phyloP scores from a whole-genome alignment of 2,797 vertebrate species.

The Anisognathus igniventris region DNA sequence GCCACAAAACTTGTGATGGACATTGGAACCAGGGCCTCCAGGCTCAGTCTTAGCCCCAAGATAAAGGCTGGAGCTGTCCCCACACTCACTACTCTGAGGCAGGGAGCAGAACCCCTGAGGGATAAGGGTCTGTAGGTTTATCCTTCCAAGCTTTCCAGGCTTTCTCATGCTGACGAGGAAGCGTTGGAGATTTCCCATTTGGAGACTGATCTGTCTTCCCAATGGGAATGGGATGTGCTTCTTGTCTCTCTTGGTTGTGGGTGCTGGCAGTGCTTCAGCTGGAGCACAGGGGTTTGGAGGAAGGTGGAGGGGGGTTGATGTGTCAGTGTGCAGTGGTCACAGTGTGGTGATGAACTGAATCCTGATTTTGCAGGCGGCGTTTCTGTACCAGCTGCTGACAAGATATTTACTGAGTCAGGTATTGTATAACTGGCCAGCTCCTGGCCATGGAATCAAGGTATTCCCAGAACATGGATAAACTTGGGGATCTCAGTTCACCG shows the following conservation, averaged over 20 bases:
- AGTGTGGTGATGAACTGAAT: not conserved
- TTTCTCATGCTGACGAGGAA: not conserved
- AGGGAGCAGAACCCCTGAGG: not conserved
- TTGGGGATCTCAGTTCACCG: not conserved
- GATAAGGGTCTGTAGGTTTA: not conserved
- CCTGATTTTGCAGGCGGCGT: constrained; percentile 77
- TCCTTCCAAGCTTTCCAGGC: not conserved
- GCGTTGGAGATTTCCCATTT: not conserved
- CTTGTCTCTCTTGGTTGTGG: not conserved
- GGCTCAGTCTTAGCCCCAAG: not conserved
- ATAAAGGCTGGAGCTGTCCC: not conserved
- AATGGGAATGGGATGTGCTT: not conserved
- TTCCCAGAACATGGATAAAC: not conserved
- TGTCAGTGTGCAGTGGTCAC: not conserved
- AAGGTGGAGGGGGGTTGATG: not conserved
- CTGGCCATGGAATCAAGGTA: not conserved
- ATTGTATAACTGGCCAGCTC: not conserved
- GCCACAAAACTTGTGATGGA: not conserved
- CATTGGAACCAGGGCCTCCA: not conserved
- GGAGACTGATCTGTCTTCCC: not conserved
- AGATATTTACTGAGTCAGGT: constrained; percentile 92
- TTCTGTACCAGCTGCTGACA: constrained; percentile 84
- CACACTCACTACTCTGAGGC: not conserved
- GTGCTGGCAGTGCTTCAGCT: not conserved
- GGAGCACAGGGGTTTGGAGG: not conserved